Evolutionary conservation across 1,140 invertebrate species (phyloP).

Genomic region (Chymomyza costata): DNA sequence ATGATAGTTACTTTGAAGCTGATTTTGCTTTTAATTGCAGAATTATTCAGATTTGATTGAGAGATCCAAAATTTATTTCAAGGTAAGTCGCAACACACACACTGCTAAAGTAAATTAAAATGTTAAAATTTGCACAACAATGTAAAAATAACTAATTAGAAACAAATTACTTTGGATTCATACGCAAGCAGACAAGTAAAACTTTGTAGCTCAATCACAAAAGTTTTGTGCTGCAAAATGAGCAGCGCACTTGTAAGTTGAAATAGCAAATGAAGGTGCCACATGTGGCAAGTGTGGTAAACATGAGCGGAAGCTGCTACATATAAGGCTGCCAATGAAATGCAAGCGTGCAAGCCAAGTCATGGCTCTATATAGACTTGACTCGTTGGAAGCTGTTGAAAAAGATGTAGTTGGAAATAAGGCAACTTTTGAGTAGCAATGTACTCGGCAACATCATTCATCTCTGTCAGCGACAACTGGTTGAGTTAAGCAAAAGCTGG

Average conservation of each 20-base stretch:
- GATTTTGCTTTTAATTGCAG: too few relatives aligned
- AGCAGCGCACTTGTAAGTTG: neutral
- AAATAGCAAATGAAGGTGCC: constrained; percentile 18
- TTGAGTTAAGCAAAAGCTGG: neutral
- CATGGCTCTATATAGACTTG: too few relatives aligned
- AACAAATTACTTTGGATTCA: constrained; percentile 70
- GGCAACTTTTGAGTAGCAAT: constrained; percentile 51
- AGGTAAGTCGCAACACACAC: too few relatives aligned
- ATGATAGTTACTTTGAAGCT: too few relatives aligned
- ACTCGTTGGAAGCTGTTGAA: too few relatives aligned
- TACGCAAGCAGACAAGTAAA: constrained; percentile 41
- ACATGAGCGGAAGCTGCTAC: constrained; percentile 19
- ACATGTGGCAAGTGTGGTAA: constrained; percentile 26
- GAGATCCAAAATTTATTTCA: too few relatives aligned
- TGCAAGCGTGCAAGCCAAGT: constrained; percentile 55
- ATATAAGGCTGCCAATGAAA: constrained; percentile 37
- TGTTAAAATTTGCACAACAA: too few relatives aligned
- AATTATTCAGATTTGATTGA: too few relatives aligned
- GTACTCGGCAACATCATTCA: constrained; percentile 43
- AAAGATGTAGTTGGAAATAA: constrained; percentile 35
- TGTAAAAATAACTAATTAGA: constrained; percentile 67
- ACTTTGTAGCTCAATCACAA: constrained; percentile 63
- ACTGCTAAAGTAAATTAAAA: too few relatives aligned
- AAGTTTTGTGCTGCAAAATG: constrained; percentile 31
- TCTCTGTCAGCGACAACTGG: constrained; percentile 44